Percentiles rank a stretch among this genome's conserved stretches.
Conservation (phyloP, 2,888 invertebrate genomes). For the Aromia moschata region DNA sequence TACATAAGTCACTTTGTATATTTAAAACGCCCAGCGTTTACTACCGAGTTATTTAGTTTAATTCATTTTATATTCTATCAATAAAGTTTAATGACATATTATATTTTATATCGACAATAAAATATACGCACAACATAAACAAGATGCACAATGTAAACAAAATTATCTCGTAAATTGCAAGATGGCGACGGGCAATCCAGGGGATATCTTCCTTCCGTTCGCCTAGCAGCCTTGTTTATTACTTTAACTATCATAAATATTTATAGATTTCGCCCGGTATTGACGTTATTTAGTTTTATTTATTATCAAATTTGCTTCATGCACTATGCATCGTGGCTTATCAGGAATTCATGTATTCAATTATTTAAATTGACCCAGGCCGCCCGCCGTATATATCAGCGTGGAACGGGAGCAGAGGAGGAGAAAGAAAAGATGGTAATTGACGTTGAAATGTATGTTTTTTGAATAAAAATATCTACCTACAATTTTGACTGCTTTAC, state of each 20-base stretch:
- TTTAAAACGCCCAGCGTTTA: slow-evolving; percentile 36
- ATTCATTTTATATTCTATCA: slow-evolving; percentile 32
- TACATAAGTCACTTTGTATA: slow-evolving; percentile 40
- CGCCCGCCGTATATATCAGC: slow-evolving; percentile 42
- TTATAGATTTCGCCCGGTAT: slow-evolving; percentile 58
- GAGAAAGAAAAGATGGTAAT: slow-evolving; percentile 59
- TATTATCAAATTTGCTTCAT: slow-evolving; percentile 65
- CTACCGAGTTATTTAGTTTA: slow-evolving; percentile 39
- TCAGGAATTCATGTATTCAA: slow-evolving; percentile 64
- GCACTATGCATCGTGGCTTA: slow-evolving; percentile 63
- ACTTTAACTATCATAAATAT: slow-evolving; percentile 60
- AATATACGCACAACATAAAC: slow-evolving; percentile 43
- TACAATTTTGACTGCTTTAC: slow-evolving; percentile 47
- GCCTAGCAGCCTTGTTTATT: slow-evolving; percentile 50
- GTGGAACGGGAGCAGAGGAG: slow-evolving; percentile 40
- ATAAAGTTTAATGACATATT: slow-evolving; percentile 48
- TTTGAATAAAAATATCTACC: slow-evolving; percentile 50
- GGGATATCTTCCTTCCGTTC: slow-evolving; percentile 45
- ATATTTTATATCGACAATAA: slow-evolving; percentile 48
- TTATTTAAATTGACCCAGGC: slow-evolving; percentile 62
- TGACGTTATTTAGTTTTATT: slow-evolving; percentile 63
- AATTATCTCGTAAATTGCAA: slow-evolving; percentile 48
- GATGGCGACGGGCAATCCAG: slow-evolving; percentile 43
- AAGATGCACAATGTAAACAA: slow-evolving; percentile 47
- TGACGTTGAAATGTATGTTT: slow-evolving; percentile 53